These are phyloP conservation scores for Drosophila buzzatii DNA, from an alignment of 2,888 invertebrate species.

Conservation along the genomic window DNA sequence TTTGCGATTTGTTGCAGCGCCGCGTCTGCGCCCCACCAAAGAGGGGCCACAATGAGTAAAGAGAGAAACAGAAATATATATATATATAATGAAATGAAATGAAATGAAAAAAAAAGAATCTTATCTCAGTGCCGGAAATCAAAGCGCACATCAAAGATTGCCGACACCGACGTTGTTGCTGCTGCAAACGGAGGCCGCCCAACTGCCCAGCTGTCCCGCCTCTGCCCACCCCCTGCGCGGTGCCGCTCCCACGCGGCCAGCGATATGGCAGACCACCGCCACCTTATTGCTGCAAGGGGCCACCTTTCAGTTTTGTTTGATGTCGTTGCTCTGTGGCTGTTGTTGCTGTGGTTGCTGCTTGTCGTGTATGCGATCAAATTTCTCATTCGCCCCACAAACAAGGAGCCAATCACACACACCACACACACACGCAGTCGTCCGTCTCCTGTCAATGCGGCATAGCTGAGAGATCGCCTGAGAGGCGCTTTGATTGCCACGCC, in stretches of 20 bases:
- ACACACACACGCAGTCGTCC: neutral
- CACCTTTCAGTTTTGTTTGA: constrained; percentile 69
- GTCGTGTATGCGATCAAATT: constrained; percentile 62
- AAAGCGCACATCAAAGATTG: constrained; percentile 81
- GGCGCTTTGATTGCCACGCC: constrained; percentile 36
- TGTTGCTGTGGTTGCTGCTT: constrained; percentile 28
- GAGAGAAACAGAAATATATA: neutral
- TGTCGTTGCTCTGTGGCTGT: constrained; percentile 45
- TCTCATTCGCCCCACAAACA: constrained; percentile 35
- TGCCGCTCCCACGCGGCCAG: constrained; percentile 41
- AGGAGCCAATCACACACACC: constrained; percentile 36
- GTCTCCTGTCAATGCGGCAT: constrained; percentile 3
- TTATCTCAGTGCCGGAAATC: constrained; percentile 83
- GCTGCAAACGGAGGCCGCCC: constrained; percentile 52
- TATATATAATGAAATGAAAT: neutral
- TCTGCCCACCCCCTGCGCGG: neutral
- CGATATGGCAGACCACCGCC: constrained; percentile 30
- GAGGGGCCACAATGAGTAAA: constrained; percentile 21
- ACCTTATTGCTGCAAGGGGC: constrained; percentile 29
- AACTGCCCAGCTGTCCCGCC: constrained; percentile 18
- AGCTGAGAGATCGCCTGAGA: constrained; percentile 21
- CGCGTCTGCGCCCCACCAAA: constrained; percentile 1
- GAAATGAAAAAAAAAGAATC: constrained; percentile 52
- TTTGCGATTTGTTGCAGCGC: constrained; percentile 57
- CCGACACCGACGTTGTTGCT: constrained; percentile 51